Conservation (phyloP, 2,797 vertebrate species). For the Antennarius maculatus region DNA sequence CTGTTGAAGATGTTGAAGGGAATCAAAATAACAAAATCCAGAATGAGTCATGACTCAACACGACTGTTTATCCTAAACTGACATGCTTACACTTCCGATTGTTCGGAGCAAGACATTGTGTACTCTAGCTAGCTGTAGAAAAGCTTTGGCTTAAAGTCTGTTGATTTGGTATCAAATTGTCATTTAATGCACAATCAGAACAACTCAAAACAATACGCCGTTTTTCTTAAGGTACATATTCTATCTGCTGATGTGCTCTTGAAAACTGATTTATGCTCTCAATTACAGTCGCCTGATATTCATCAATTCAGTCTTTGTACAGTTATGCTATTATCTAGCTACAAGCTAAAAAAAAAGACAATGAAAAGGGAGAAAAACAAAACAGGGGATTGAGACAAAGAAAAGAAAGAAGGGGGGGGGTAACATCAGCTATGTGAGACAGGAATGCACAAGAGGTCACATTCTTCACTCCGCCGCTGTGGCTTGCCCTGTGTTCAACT, state of each 20-base stretch:
- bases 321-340: slow-evolving; percentile 3
- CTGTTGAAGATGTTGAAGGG: slow-evolving; percentile 19
- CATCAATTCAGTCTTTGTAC: background rate
- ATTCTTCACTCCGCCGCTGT: slow-evolving; percentile 77
- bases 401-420: slow-evolving; percentile 24
- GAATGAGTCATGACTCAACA: slow-evolving; percentile 40
- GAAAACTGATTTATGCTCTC: background rate
- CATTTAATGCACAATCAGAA: background rate
- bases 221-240: too few relatives aligned
- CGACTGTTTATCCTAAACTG: slow-evolving; percentile 43
- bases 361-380: slow-evolving; percentile 10
- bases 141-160: slow-evolving; percentile 15
- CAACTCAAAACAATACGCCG: background rate
- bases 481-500: slow-evolving; percentile 70
- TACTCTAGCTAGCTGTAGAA: slow-evolving; percentile 26
- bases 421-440: slow-evolving; percentile 82
- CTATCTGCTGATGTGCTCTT: slow-evolving; percentile 1
- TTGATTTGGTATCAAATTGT: background rate
- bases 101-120: slow-evolving; percentile 39
- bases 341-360: slow-evolving; percentile 12
- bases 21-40: slow-evolving; percentile 42
- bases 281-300: slow-evolving; percentile 12
- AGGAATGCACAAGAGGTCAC: slow-evolving; percentile 83
- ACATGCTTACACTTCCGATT: slow-evolving; percentile 45
- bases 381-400: slow-evolving; percentile 13